A percentile compares a stretch with the other conserved stretches of the same genome.
Conservation (phyloP, 2,113 vertebrate genomes). For the Numida meleagris region DNA sequence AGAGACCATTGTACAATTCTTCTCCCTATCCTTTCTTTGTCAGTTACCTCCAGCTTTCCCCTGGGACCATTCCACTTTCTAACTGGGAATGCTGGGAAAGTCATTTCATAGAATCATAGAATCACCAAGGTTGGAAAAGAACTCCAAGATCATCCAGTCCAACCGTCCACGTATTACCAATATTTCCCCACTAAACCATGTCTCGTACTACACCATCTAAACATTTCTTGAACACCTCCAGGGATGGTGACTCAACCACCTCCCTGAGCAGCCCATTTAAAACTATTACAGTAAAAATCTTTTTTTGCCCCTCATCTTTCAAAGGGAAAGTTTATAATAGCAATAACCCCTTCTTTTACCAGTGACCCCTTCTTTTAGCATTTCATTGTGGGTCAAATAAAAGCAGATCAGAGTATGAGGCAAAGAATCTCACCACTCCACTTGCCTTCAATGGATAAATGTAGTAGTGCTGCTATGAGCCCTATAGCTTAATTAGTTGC, state of each 20-base stretch:
- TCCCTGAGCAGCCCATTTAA: not conserved
- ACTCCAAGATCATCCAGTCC: no score
- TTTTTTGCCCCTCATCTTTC: not conserved
- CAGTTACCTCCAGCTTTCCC: not conserved
- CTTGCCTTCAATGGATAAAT: constrained; percentile 65
- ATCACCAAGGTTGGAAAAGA: no score
- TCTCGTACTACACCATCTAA: no score
- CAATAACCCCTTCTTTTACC: constrained; percentile 30
- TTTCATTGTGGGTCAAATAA: constrained; percentile 66
- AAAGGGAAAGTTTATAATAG: constrained; percentile 71
- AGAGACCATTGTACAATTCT: not conserved
- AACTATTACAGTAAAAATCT: constrained; percentile 11
- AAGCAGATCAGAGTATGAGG: constrained; percentile 39
- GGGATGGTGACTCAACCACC: no score
- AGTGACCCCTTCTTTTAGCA: constrained; percentile 43
- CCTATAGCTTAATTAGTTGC: constrained; percentile 77
- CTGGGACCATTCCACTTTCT: not conserved
- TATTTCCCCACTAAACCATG: no score
- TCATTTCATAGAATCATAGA: no score
- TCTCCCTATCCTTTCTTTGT: not conserved
- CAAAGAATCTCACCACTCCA: constrained; percentile 29
- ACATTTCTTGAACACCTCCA: no score
- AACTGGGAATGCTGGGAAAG: constrained; percentile 8
- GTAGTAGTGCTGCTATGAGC: constrained; percentile 63
- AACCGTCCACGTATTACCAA: no score